These are phyloP conservation scores for Ophthalmolycus amberensis DNA, from an alignment of 2,113 vertebrate genomes.

Conservation along the genomic window DNA sequence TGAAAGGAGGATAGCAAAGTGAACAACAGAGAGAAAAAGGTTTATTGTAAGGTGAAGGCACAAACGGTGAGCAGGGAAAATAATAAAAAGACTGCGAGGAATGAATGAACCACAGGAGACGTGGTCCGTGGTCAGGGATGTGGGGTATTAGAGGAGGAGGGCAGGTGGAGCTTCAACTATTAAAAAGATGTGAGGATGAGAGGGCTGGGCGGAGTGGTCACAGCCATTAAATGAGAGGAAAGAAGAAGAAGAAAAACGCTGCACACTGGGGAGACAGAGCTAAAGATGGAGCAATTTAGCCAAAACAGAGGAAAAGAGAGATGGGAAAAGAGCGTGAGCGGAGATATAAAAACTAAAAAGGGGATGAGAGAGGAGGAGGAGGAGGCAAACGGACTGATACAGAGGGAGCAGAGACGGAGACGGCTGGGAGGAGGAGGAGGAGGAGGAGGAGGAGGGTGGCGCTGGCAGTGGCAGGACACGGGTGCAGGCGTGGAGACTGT, in stretches of 20 bases:
- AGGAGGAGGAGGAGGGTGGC: constrained; percentile 28
- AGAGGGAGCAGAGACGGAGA: constrained; percentile 44
- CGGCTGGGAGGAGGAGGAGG: constrained; percentile 24
- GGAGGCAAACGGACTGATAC: constrained; percentile 50
- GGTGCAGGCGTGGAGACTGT: constrained; percentile 70
- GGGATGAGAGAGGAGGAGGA: constrained; percentile 34
- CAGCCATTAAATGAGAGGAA: constrained; percentile 42
- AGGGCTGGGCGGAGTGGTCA: constrained; percentile 52
- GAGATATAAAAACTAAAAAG: constrained; percentile 57
- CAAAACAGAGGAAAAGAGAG: constrained; percentile 50
- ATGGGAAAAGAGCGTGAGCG: constrained; percentile 44
- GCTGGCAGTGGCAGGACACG: constrained; percentile 71
- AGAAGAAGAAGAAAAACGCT: not conserved
- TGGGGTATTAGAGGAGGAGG: constrained; percentile 58
- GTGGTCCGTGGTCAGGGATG: constrained; percentile 9
- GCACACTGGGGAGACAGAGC: constrained; percentile 39
- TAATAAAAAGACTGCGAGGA: constrained; percentile 29
- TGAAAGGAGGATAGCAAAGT: constrained; percentile 37
- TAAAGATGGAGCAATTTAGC: constrained; percentile 56
- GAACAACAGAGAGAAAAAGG: constrained; percentile 23
- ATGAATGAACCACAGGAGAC: constrained; percentile 40
- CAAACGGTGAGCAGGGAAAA: constrained; percentile 17
- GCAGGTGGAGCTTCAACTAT: constrained; percentile 44
- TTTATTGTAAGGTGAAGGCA: constrained; percentile 31
- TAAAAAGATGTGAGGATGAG: constrained; percentile 57